Percentiles rank a stretch among this genome's conserved stretches.
Evolutionary conservation across 2,797 vertebrate genomes (phyloP).

Genomic region (Staurois parvus): DNA sequence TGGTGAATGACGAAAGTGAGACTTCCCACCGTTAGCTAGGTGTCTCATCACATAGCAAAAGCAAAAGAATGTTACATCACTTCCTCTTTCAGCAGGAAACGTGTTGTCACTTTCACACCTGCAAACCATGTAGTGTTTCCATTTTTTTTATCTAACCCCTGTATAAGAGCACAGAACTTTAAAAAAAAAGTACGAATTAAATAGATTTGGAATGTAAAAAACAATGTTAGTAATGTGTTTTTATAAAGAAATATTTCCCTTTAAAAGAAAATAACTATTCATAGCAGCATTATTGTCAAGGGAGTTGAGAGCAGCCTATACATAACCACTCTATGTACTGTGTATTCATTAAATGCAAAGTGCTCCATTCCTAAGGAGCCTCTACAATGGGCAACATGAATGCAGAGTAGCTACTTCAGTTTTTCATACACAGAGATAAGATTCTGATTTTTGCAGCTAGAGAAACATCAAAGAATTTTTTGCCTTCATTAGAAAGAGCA

Average conservation of each 20-base stretch:
- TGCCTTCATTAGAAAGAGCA: conserved; percentile 28
- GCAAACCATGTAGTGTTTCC: no score
- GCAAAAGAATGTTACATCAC: no score
- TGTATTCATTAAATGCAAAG: conserved; percentile 33
- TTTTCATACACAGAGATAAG: conserved; percentile 14
- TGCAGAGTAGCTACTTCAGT: conserved; percentile 8
- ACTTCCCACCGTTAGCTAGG: no score
- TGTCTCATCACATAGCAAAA: no score
- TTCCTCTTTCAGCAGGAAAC: no score
- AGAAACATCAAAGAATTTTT: conserved; percentile 25
- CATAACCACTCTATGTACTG: conserved; percentile 7
- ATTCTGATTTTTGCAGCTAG: conserved; percentile 15
- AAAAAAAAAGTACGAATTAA: not conserved
- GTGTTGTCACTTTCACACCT: no score
- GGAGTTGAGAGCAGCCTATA: not conserved
- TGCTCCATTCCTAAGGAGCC: not conserved
- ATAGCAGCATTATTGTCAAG: not conserved
- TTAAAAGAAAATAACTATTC: not conserved
- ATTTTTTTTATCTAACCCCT: no score
- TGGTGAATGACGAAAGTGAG: no score
- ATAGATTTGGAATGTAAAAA: not conserved
- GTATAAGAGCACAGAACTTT: not conserved
- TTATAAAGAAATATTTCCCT: not conserved
- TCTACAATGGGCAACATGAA: conserved; percentile 26
- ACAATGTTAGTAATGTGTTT: not conserved